Percentiles rank a stretch among this genome's conserved stretches.
These are phyloP conservation scores for Pogona vitticeps DNA, from an alignment of 2,113 vertebrate genomes.

Conservation along the genomic window DNA sequence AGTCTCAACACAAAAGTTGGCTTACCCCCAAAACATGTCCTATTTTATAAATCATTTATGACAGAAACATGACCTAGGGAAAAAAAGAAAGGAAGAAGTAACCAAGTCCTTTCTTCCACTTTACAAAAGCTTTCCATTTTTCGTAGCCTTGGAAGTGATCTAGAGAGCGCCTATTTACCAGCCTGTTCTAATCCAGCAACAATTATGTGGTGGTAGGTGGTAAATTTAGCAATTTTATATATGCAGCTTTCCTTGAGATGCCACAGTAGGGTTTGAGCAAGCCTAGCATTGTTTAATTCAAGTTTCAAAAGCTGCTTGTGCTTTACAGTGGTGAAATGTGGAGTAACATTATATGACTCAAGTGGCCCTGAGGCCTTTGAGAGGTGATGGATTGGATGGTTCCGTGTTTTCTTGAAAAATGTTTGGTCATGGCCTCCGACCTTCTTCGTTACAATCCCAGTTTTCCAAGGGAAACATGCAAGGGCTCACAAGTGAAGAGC, in stretches of 20 bases:
- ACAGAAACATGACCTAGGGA: not conserved
- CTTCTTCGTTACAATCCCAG: rapidly evolving
- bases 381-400: not conserved
- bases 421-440: not conserved
- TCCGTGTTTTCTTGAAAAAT: not conserved
- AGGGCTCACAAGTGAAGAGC: not conserved
- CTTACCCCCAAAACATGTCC: no score
- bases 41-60: not conserved
- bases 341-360: not conserved
- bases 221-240: not conserved
- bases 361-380: not conserved
- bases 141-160: not conserved
- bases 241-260: constrained; percentile 5
- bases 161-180: not conserved
- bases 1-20: no score
- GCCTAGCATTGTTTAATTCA: not conserved
- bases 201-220: not conserved
- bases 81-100: not conserved
- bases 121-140: not conserved
- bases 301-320: not conserved
- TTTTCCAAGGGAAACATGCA: not conserved
- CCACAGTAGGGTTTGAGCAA: not conserved
- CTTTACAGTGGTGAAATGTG: not conserved
- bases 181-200: not conserved
- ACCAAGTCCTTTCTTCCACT: not conserved